Evolutionary conservation across 2,113 vertebrate genomes (phyloP), one percentile per base, ranked within the genome.

Genomic region (Lycocorax pyrrhopterus): DNA sequence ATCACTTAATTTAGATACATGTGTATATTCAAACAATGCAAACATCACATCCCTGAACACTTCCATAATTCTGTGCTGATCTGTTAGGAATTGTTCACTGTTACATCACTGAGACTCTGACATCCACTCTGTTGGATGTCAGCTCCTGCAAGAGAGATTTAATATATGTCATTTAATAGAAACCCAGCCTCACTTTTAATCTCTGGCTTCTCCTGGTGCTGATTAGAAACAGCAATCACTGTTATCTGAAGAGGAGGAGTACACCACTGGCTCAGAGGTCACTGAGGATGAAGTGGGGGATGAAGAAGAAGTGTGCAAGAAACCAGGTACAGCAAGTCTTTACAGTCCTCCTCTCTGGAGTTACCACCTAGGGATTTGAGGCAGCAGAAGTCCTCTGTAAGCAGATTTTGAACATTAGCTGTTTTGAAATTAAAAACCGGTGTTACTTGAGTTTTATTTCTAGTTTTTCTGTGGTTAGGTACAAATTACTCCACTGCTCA

Each of bases 281-380:
- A 99, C 99, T 12, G 99, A 99, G 87, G 99, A 99, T 94, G 99
- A 99, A 97, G 99, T 99, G 21, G 99, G 99, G 21, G 99, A 99
- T 95, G 99, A 99, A 97, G 99, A 99, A 96, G 99, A 99, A 97
- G 95, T 98, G 33, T 98, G 98, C 78, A 99, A 98, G 96, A 99
- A 99, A 96, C 98, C 99, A 98, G 99, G 99, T 99, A 97, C 30
- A 52, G 52, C 19, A 77, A 73, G 12, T 19, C 30, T 26, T 41
- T 63, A 9, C 23, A 56, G 17, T 55, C 43, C 23, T 43, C 13
- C 12, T 77, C n/a, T 33, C 16, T 77, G 44, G 47, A 55, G 25
- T 43, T 69, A 64, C 27, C n/a, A 60, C 35, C 80, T 17, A 43
- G 43, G 55, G 41, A 58, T 85, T 73, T 39, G 76, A 76, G 43